Conservation (phyloP, 2,797 vertebrate genomes). For the Morelia viridis region DNA sequence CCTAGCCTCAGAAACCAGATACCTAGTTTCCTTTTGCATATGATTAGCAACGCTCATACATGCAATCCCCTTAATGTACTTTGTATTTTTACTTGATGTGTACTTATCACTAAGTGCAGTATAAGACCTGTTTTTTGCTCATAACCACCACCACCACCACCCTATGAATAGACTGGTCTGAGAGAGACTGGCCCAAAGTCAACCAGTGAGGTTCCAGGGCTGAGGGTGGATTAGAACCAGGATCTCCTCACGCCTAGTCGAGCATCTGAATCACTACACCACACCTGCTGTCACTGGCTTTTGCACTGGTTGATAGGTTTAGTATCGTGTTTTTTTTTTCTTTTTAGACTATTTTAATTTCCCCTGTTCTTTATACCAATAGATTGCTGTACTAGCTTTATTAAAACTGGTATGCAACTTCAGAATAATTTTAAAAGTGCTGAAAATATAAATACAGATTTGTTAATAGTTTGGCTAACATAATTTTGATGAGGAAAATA, state of each 20-base stretch:
- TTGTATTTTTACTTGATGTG: too few species aligned
- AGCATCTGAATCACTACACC: too few species aligned
- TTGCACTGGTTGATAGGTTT: neutral
- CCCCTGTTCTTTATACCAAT: neutral
- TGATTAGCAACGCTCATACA: neutral
- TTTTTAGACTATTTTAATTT: neutral
- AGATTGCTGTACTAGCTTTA: neutral
- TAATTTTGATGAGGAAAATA: neutral
- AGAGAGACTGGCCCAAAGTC: too few species aligned
- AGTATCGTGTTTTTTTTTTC: neutral
- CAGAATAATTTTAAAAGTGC: neutral
- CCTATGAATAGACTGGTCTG: too few species aligned
- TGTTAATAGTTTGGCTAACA: neutral
- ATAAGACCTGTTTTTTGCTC: neutral
- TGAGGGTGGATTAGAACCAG: too few species aligned
- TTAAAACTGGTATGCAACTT: neutral
- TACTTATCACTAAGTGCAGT: too few species aligned
- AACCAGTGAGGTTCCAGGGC: too few species aligned
- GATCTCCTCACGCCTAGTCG: too few species aligned
- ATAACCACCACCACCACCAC: too few species aligned
- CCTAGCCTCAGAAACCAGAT: neutral
- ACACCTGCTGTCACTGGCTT: too few species aligned
- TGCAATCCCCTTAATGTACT: neutral
- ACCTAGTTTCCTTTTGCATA: neutral
- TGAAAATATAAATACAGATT: neutral